phyloP scores from a whole-genome alignment of 2,797 vertebrate genomes.

The Chaetophractus vellerosus region DNA sequence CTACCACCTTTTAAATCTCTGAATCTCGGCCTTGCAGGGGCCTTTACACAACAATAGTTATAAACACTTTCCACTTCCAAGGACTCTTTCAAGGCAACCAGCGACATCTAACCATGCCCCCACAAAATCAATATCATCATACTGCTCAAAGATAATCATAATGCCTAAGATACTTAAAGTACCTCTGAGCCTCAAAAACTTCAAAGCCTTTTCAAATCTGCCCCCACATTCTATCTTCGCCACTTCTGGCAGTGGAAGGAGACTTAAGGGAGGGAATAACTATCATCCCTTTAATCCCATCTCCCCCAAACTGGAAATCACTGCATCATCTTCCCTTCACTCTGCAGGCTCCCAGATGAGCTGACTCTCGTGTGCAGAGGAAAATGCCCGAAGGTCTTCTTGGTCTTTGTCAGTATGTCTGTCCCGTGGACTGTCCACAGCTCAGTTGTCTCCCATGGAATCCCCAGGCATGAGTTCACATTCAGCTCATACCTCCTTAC shows the following conservation, averaged over 20 bases:
- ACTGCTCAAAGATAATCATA: slow-evolving; percentile 71
- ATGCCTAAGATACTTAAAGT: slow-evolving; percentile 78
- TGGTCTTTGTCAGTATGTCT: neutral
- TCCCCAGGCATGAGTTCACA: neutral
- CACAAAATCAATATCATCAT: slow-evolving; percentile 75
- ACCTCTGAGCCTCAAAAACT: slow-evolving; percentile 74
- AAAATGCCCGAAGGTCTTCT: neutral
- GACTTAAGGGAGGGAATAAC: neutral
- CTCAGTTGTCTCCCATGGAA: neutral
- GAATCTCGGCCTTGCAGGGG: slow-evolving; percentile 21
- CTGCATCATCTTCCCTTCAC: neutral
- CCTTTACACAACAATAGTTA: neutral
- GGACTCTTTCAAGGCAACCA: neutral
- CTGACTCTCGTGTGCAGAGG: neutral
- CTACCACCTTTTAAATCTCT: slow-evolving; percentile 51
- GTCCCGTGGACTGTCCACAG: neutral
- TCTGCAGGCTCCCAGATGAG: neutral
- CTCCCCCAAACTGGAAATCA: slow-evolving; percentile 32
- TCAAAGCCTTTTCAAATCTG: slow-evolving; percentile 70
- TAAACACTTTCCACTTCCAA: slow-evolving; percentile 39
- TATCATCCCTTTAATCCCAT: slow-evolving; percentile 34
- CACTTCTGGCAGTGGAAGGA: slow-evolving; percentile 11
- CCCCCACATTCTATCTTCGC: slow-evolving; percentile 47
- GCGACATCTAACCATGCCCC: neutral
- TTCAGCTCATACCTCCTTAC: too few species aligned